Base-by-base conservation (phyloP, 2,113 vertebrate genomes). In the Poeciliopsis prolifica region DNA sequence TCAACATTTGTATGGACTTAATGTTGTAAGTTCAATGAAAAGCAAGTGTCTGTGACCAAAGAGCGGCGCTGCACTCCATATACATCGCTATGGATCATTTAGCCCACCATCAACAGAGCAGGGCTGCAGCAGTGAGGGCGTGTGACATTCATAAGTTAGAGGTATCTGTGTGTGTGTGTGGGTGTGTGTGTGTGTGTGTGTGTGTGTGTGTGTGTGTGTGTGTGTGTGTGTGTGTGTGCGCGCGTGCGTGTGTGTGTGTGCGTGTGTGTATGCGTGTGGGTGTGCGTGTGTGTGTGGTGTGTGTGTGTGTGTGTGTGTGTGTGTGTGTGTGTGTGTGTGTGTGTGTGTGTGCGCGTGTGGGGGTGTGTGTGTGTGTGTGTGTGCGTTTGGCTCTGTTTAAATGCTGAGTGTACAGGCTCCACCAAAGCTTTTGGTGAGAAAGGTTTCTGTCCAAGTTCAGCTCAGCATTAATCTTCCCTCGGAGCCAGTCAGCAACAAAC, bases 81-180 rank as follows among this genome's bases (percentile, higher is more conserved):
- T 85, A 91, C 87, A 87, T 66, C 4, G 82, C 79, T 63, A 85
- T 86, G 91, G 89, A 89, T 89, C 90, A 88, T 93, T 93, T 92
- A 88, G 77, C 64, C 24, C 78, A 70, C 64, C 84, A 61, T 87
- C 83, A 87, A 89, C 88, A 85, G 74, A 83, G 73, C 19, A 35
- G 54, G 61, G 77, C 75, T 61, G 75, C 64, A 80, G 72, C 65
- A 90, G 72, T 76, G 48, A 79, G 85, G 83, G 76, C 51, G 30
- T 86, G 88, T 82, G 80, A 84, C 83, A 72, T 82, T 85, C 61
- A 64, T 69, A 51, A 81, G 72, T 26, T 70, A 30, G 75, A 87
- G 79, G 76, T 84, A 72, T 61, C 8, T 62, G 65, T 19, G 15
- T 31, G 77, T 8, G 13, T 29, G 72, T 62, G 44, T 44, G 37